phyloP scores from a whole-genome alignment of 1,140 invertebrate genomes.

The Holotrichia oblita region DNA sequence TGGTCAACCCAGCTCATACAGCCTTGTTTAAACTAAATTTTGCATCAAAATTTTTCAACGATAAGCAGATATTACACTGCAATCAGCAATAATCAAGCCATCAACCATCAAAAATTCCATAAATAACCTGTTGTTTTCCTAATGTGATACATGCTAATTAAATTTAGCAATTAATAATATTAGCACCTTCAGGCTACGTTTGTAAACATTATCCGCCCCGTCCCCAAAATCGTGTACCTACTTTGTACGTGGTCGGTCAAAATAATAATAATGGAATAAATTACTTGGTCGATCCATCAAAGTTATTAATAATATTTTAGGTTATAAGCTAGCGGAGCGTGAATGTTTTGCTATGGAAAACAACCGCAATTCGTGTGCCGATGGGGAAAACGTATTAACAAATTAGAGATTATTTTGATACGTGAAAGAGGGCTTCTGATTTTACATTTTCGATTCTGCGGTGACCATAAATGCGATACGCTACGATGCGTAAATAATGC shows the following conservation, averaged over 20 bases:
- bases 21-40: too few relatives aligned
- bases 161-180: background rate
- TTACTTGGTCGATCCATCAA: background rate
- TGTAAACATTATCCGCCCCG: background rate
- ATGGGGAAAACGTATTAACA: background rate
- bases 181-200: background rate
- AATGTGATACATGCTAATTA: background rate
- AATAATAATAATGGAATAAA: slow-evolving; percentile 4
- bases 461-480: background rate
- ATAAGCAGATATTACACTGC: too few relatives aligned
- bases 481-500: background rate
- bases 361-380: background rate
- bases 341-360: background rate
- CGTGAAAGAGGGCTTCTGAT: slow-evolving; percentile 3
- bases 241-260: background rate
- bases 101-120: too few relatives aligned
- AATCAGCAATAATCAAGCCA: too few relatives aligned
- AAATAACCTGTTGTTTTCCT: too few relatives aligned
- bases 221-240: background rate
- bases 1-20: too few relatives aligned
- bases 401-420: slow-evolving; percentile 1
- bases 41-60: too few relatives aligned
- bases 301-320: slow-evolving; percentile 9
- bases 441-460: background rate
- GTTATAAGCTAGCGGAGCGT: background rate